phyloP scores from a whole-genome alignment of 2,113 vertebrate species.

The Tinamus guttatus region DNA sequence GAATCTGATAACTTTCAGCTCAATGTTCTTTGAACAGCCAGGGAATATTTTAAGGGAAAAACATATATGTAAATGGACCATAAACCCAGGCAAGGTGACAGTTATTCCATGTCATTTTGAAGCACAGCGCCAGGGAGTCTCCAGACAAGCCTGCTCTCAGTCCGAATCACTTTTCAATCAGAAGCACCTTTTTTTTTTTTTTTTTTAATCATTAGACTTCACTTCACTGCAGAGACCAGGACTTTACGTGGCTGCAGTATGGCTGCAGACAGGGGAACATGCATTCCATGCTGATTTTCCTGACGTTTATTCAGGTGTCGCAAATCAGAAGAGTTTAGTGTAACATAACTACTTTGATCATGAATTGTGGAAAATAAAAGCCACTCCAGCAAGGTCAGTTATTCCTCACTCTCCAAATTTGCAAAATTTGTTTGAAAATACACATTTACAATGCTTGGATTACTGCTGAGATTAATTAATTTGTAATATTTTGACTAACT shows the following conservation, averaged over 20 bases:
- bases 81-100: neutral
- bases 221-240: neutral
- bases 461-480: neutral
- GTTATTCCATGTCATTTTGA: neutral
- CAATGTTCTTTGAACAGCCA: neutral
- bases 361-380: slow-evolving; percentile 15
- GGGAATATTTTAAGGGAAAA: slow-evolving; percentile 8
- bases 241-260: neutral
- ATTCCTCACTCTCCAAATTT: neutral
- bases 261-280: neutral
- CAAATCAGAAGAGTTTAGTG: slow-evolving; percentile 22
- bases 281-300: neutral
- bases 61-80: neutral
- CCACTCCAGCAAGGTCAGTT: neutral
- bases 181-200: neutral
- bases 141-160: neutral
- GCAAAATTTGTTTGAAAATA: neutral
- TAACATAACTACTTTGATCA: slow-evolving; percentile 14
- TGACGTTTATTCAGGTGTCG: neutral
- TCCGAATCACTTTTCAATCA: neutral
- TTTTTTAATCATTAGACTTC: neutral
- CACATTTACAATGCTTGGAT: neutral
- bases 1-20: neutral
- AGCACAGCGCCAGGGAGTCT: neutral
- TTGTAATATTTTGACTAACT: neutral